Conservation (phyloP, 2,113 vertebrate genomes). For the Calidris pygmaea region DNA sequence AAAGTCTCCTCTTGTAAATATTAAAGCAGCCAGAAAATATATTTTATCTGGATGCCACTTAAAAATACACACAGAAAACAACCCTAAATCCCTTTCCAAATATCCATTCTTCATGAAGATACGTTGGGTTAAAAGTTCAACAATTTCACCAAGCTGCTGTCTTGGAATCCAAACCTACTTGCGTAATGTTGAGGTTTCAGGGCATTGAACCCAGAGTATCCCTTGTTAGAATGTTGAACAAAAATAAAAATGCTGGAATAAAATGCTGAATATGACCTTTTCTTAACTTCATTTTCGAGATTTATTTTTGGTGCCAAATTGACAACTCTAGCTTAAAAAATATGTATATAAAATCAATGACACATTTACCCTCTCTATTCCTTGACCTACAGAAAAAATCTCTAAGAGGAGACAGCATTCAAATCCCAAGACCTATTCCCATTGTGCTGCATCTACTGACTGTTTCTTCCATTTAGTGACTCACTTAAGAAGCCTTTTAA, state of each 20-base stretch:
- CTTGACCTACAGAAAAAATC: neutral
- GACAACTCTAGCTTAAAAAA: neutral
- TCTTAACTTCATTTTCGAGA: conserved; percentile 29
- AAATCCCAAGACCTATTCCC: neutral
- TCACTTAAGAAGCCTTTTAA: neutral
- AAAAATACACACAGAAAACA: conserved; percentile 44
- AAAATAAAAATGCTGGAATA: conserved; percentile 59
- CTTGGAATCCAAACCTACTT: conserved; percentile 55
- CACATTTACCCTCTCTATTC: neutral
- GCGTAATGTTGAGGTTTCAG: conserved; percentile 59
- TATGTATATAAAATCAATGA: neutral
- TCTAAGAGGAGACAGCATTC: neutral
- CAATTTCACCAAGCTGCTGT: conserved; percentile 45
- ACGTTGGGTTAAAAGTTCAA: conserved; percentile 68
- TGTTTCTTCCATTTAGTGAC: neutral
- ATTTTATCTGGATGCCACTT: conserved; percentile 59
- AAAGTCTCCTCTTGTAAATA: conserved; percentile 24
- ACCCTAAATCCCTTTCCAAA: conserved; percentile 27
- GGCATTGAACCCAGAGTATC: conserved; percentile 47
- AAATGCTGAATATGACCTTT: conserved; percentile 40
- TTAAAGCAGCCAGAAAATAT: conserved; percentile 42
- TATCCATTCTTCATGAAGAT: conserved; percentile 53
- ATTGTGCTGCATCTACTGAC: neutral
- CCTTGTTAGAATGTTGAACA: conserved; percentile 42
- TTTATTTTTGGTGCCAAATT: conserved; percentile 13